Evolutionary conservation across 2,888 invertebrate species (phyloP).

Genomic region (Plebejus melissa): DNA sequence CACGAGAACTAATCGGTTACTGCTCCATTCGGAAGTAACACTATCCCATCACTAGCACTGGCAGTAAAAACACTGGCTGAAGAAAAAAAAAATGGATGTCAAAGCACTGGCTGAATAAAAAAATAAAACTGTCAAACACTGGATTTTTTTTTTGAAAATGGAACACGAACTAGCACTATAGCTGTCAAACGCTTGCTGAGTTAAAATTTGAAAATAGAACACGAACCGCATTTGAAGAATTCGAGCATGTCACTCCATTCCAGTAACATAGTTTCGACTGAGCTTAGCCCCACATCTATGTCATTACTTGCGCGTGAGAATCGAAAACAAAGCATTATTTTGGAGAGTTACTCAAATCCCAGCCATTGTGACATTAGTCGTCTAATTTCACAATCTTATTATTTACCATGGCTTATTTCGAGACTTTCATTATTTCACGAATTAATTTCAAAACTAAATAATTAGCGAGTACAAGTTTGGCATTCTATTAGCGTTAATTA

Average conservation of each 20-base stretch:
- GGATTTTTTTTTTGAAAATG: no score
- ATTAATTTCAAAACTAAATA: conserved; percentile 1
- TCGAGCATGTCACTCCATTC: conserved; percentile 75
- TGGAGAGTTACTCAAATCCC: conserved; percentile 27
- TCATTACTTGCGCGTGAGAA: conserved; percentile 45
- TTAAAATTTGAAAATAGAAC: conserved; percentile 48
- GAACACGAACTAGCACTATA: not conserved
- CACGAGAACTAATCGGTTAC: conserved; percentile 45
- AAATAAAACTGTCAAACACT: no score
- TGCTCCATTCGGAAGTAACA: conserved; percentile 40
- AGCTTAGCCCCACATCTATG: conserved; percentile 51
- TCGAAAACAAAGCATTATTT: conserved; percentile 33
- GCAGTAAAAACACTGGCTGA: no score
- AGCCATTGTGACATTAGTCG: conserved; percentile 25
- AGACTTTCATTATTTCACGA: conserved; percentile 6
- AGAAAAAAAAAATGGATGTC: not conserved
- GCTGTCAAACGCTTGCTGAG: conserved; percentile 33
- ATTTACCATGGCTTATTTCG: conserved; percentile 11
- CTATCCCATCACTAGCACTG: conserved; percentile 24
- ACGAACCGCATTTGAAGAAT: conserved; percentile 63
- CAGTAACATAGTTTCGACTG: conserved; percentile 72
- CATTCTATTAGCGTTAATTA: conserved; percentile 2
- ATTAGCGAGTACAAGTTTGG: not conserved
- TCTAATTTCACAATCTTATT: conserved; percentile 26
- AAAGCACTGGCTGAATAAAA: no score